Base-by-base conservation (phyloP, 2,888 invertebrate species). In the Euplagia quadripunctaria region DNA sequence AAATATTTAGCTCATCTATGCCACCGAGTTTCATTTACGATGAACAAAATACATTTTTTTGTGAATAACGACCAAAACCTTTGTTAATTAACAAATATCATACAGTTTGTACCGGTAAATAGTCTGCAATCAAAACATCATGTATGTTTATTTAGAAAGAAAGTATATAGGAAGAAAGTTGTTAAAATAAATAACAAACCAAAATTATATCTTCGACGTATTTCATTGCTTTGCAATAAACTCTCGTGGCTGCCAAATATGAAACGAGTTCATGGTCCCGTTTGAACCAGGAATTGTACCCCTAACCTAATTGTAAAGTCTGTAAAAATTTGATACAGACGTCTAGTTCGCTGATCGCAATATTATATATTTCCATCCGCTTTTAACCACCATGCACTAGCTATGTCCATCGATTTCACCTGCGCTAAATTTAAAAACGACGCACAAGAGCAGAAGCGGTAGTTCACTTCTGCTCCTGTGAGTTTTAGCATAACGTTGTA, bases 231-330 rank as follows among this genome's bases (percentile, higher is more conserved):
- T 49, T 17, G 69, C 52, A 68, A 72, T 72, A 68, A 73, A 73
- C 58, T 63, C 7, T 43, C 41, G 65, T 69, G 11, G 49, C 49
- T 8, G n/a, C 49, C 65, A 63, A 70, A 70, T 63, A 68, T 46
- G 16, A 66, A 63, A 68, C 68, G 73, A 72, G 74, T 75, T 74
- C 70, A 73, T 55, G 64, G 77, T 74, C 82, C 79, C 82, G 74
- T 49, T 78, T 75, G 66, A 76, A 84, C 77, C 80, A 70, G 83
- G 82, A 82, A 84, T 64, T 77, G 77, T 74, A 68, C 81, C 52
- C 31, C 17, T 78, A 79, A 79, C 76, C 81, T 73, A 55, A 67
- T 75, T 81, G 61, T 74, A 41, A 61, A 75, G 74, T 76, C 75
- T 80, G 20, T 58, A 58, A 58, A 75, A 68, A 72, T 58, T 61